Conservation (phyloP, 2,888 invertebrate species). For the Coelinius sp. region DNA sequence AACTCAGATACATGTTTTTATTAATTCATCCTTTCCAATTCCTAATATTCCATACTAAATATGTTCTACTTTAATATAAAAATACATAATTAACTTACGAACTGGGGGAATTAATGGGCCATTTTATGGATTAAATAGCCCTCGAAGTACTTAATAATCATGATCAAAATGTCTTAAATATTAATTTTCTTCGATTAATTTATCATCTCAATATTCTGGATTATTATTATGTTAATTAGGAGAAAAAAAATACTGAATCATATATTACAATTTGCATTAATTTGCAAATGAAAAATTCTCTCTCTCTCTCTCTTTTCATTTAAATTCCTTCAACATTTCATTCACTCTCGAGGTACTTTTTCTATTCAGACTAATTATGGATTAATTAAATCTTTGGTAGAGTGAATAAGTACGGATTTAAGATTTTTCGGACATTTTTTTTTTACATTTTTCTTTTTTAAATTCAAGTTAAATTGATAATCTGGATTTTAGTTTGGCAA, state of each 20-base stretch:
- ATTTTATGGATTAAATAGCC: constrained; percentile 62
- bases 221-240: constrained; percentile 54
- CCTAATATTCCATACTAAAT: constrained; percentile 49
- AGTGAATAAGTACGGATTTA: constrained; percentile 52
- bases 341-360: constrained; percentile 45
- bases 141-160: constrained; percentile 63
- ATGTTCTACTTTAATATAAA: constrained; percentile 71
- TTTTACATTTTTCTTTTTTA: constrained; percentile 34
- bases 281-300: background rate
- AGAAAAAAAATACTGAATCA: constrained; percentile 62
- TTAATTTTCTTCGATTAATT: constrained; percentile 30
- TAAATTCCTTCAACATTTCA: constrained; percentile 39
- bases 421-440: constrained; percentile 45
- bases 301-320: constrained; percentile 35
- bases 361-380: constrained; percentile 47
- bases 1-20: too few relatives aligned
- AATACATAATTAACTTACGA: constrained; percentile 71
- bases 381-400: constrained; percentile 57
- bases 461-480: constrained; percentile 54
- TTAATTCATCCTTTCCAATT: too few relatives aligned
- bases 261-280: constrained; percentile 54
- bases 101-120: constrained; percentile 66
- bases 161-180: constrained; percentile 57
- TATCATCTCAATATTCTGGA: constrained; percentile 35
- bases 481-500: constrained; percentile 66